Evolutionary conservation across 2,888 invertebrate species (phyloP), one percentile per base, ranked within the genome.

Genomic region (Heliconius cydno): DNA sequence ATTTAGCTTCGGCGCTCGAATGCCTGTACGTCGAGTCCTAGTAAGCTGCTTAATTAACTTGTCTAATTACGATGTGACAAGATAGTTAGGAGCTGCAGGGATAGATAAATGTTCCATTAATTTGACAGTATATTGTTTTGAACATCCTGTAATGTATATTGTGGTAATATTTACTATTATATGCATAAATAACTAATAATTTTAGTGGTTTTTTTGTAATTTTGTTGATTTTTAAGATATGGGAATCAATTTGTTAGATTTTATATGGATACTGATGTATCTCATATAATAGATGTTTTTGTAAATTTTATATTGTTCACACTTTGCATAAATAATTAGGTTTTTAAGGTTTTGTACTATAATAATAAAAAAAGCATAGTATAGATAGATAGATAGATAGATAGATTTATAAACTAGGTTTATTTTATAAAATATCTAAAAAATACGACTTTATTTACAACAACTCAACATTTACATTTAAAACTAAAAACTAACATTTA

Each of bases 61-160:
- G 86, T 87, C 85, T 89, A 88, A 90, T 90, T 88, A 88, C 85
- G 85, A 80, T 80, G 84, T 88, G 87, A 89, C 88, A 86, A 86
- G 85, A 85, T 84, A 83, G 85, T 81, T 83, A 76, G 78, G 73
- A 41, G 71, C 75, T 74, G 38, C 74, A 15, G 68, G 25, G 74
- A 74, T 80, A 70, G 80, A 75, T 80, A 80, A 78, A 78, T 80
- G 80, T 77, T 80, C 80, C 19, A 78, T 80, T 75, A 80, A 80
- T 70, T 77, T 52, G 65, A 75, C 41, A 78, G 70, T 52, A 77
- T 68, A 78, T 78, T 74, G 78, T 74, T 78, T 78, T 60, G 67
- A 25, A 57, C 73, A 60, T 38, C 57, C 74, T 78, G 67, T 78
- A 41, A 74, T 68, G 38, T 78, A 74, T 74, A 74, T 60, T 38